Percentiles rank a stretch among this genome's conserved stretches.
phyloP scores from a whole-genome alignment of 2,888 invertebrate genomes.

The Podabrus alpinus region DNA sequence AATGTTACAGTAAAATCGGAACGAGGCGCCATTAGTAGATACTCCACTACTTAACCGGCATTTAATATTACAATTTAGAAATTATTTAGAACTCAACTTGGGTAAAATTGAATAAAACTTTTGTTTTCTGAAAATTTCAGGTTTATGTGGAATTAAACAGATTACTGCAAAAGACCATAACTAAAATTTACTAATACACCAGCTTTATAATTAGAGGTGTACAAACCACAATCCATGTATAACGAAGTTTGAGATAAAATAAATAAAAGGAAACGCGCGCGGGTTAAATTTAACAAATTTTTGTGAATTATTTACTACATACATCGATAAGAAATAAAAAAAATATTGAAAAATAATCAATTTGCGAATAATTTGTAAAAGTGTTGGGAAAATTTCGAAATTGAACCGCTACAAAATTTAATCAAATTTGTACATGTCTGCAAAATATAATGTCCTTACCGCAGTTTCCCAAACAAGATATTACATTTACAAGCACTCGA shows the following conservation, averaged over 20 bases:
- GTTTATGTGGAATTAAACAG: background rate
- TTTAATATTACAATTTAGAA: background rate
- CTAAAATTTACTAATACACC: slow-evolving; percentile 2
- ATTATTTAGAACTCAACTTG: background rate
- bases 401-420: background rate
- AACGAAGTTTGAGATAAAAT: background rate
- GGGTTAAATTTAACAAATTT: background rate
- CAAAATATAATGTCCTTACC: background rate
- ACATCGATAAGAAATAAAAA: too few species aligned
- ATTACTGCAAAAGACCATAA: slow-evolving; percentile 1
- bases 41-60: background rate
- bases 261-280: background rate
- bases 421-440: background rate
- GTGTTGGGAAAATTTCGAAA: background rate
- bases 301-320: too few species aligned
- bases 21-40: background rate
- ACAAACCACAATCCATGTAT: background rate
- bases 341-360: background rate
- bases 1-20: background rate
- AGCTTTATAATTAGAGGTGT: background rate
- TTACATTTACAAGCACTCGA: background rate
- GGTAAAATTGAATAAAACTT: background rate
- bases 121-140: background rate
- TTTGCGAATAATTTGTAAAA: background rate
- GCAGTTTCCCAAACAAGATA: slow-evolving; percentile 1